Percentiles rank a stretch among this genome's conserved stretches.
phyloP scores from a whole-genome alignment of 2,113 vertebrate genomes.

The Nycticorax nycticorax region DNA sequence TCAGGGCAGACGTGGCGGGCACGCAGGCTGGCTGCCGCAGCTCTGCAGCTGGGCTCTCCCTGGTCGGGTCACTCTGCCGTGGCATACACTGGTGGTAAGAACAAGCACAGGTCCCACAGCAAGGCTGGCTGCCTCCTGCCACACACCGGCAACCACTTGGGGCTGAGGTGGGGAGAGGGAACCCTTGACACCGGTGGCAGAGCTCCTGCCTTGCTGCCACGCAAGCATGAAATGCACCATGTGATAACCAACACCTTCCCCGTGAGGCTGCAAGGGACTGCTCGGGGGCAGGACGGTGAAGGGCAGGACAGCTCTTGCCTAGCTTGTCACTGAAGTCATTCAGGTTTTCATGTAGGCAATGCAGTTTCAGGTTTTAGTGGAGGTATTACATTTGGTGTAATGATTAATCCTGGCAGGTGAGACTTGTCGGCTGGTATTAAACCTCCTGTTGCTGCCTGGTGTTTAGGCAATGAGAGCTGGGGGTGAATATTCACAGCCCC shows the following conservation, averaged over 20 bases:
- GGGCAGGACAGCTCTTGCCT: not conserved
- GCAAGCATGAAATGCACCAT: fast-evolving
- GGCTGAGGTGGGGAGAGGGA: not conserved
- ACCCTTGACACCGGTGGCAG: not conserved
- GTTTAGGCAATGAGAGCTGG: not conserved
- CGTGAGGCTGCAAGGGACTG: not conserved
- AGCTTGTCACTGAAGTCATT: not conserved
- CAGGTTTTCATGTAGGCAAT: not conserved
- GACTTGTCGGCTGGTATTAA: fast-evolving
- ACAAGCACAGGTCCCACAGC: not conserved
- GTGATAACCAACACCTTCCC: not conserved
- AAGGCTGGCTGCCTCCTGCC: not conserved
- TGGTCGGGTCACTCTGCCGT: fast-evolving
- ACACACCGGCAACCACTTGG: not conserved
- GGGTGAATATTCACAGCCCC: not conserved
- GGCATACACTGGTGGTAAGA: fast-evolving
- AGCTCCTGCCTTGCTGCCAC: not conserved
- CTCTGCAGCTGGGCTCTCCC: not conserved
- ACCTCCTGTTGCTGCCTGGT: not conserved
- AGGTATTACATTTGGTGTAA: not conserved
- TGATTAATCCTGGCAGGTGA: slow-evolving; percentile 12
- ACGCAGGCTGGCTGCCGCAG: fast-evolving
- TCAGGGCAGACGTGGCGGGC: not conserved
- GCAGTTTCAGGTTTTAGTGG: not conserved
- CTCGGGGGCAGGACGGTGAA: not conserved